Conservation (phyloP, 1,140 invertebrate species). For the Trichoplusia ni region DNA sequence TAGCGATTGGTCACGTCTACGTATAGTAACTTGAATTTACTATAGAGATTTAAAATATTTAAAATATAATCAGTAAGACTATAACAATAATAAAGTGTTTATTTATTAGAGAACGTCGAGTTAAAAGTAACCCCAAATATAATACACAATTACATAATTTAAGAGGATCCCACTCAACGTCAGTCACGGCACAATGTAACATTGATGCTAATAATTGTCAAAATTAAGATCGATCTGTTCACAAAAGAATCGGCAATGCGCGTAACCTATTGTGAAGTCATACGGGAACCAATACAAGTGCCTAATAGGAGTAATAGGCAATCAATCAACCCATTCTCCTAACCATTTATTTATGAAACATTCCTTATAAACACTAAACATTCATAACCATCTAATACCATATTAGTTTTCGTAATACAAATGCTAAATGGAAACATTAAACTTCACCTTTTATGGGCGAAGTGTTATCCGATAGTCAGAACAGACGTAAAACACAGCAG, state of each 20-base stretch:
- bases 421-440: not conserved
- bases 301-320: not conserved
- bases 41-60: no score
- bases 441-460: not conserved
- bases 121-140: not conserved
- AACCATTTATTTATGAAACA: not conserved
- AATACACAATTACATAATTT: not conserved
- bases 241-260: not conserved
- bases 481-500: not conserved
- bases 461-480: not conserved
- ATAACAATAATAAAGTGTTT: no score
- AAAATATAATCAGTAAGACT: no score
- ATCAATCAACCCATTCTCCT: slow-evolving; percentile 10
- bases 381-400: not conserved
- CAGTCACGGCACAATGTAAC: not conserved
- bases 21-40: no score
- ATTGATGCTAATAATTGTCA: not conserved
- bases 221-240: slow-evolving; percentile 20
- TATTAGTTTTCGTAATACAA: not conserved
- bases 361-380: not conserved
- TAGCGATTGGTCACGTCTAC: no score
- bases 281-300: slow-evolving; percentile 1
- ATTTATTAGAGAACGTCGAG: no score
- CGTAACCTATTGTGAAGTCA: not conserved
- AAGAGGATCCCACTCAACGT: not conserved